These are phyloP conservation scores for Cydia fagiglandana DNA, from an alignment of 1,140 invertebrate genomes.

Conservation along the genomic window DNA sequence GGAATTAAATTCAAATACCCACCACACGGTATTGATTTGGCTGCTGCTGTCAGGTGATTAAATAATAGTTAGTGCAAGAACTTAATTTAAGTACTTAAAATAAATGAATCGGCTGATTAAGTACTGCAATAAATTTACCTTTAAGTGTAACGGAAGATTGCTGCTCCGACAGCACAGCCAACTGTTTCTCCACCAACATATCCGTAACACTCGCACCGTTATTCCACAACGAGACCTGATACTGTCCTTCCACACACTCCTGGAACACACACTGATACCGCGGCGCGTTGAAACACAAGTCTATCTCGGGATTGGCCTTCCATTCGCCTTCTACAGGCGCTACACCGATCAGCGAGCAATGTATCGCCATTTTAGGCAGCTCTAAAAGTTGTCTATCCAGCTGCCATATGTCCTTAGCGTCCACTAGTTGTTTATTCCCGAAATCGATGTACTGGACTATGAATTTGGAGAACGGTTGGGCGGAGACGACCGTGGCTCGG, in stretches of 20 bases:
- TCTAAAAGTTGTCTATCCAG: constrained; percentile 83
- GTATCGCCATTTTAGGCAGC: constrained; percentile 85
- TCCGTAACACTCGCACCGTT: constrained; percentile 69
- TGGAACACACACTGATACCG: constrained; percentile 79
- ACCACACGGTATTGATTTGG: too few species aligned
- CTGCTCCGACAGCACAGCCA: constrained; percentile 60
- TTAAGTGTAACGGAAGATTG: constrained; percentile 69
- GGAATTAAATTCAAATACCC: too few species aligned
- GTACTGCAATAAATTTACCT: constrained; percentile 47
- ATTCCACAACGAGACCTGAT: constrained; percentile 78
- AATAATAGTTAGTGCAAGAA: too few species aligned
- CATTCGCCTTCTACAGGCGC: constrained; percentile 77
- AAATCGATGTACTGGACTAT: constrained; percentile 87
- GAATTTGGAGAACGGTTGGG: constrained; percentile 79
- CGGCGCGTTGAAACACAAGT: constrained; percentile 81
- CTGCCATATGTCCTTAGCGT: constrained; percentile 82
- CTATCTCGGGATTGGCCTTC: constrained; percentile 77
- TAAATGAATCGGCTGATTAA: too few species aligned
- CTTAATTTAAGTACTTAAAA: too few species aligned
- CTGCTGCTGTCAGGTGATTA: too few species aligned
- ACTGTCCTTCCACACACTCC: constrained; percentile 68
- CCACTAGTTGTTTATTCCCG: constrained; percentile 84
- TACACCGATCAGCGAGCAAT: constrained; percentile 82
- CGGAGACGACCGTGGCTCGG: constrained; percentile 81
- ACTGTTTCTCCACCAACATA: constrained; percentile 62